Evolutionary conservation across 1,140 invertebrate genomes (phyloP), one percentile per base, ranked within the genome.

Genomic region (Aphelenchoides besseyi): DNA sequence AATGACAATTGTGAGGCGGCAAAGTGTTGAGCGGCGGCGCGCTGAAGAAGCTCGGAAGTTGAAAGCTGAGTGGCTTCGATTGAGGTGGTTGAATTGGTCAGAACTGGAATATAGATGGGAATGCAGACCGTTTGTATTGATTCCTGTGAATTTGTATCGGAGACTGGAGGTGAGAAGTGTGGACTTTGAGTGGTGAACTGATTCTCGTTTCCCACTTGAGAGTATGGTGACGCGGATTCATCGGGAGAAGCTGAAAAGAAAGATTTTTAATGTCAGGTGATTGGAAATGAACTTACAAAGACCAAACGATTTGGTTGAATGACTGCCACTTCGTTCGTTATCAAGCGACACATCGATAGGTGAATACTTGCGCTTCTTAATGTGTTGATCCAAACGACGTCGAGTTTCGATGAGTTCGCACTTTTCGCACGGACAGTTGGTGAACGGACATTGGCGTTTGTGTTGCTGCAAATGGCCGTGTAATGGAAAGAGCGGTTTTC

Each of bases 341-440:
- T n/a, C n/a, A n/a, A n/a, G n/a, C n/a, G n/a, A n/a, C n/a, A n/a
- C n/a, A n/a, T n/a, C n/a, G n/a, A n/a, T n/a, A n/a, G n/a, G n/a
- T n/a, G 37, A 41, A 41, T 37, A 3, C 29, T n/a, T 35, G 29
- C 52, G 3, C 69, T 77, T 72, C 32, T 81, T 79, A 2, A 79
- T 79, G 69, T 83, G 81, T 26, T 81, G 78, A 62, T 81, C 79
- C 5, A 81, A 59, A 18, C 75, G 68, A 9, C 79, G 64, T 9
- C 79, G 64, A 5, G 81, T 84, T 33, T 81, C 79, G 28, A 81
- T 81, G n/a, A 81, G 64, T 30, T 79, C 76, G 62, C 79, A 81
- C 54, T 76, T 72, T 18, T 83, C 72, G 54, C 79, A 81, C 2
- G 37, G 69, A 41, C 79, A 81, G 12, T 78, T 73, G 9, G 72